Base-by-base conservation (phyloP, 2,888 invertebrate species). In the Troides aeacus region DNA sequence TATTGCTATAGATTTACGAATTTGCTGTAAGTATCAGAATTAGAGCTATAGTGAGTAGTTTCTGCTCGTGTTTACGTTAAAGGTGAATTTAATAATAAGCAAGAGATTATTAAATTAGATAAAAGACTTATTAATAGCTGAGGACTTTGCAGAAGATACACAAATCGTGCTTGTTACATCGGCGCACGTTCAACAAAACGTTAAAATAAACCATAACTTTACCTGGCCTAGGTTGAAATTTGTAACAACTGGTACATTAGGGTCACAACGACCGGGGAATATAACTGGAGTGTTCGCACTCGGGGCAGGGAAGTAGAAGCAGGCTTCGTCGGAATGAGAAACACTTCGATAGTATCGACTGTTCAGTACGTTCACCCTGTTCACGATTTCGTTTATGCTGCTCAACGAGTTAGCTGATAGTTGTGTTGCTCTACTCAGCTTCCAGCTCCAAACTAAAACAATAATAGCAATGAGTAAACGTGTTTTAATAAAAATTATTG, bases 241-340 rank as follows among this genome's bases (percentile, higher is more conserved):
- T 3, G 66, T 46, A 0, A 83, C 79, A n/a, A 79, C 84, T 12
- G 74, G 62, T 5, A 83, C 77, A 63, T 64, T 78, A 6, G 73
- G 68, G 21, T 83, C 77, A 46, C 84, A 84, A 58, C 78, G 80
- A 0, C 84, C 84, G 8, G 81, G 77, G 76, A 82, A 83, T 0
- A 72, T 64, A 5, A 81, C 77, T 0, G 81, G 75, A 7, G 79
- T 75, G 6, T 72, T 65, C 1, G 64, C 64, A 15, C 71, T 71
- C 0, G 77, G 73, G 0, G 66, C 72, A 0, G 81, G 82, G 64
- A 71, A 79, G 68, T 81, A 82, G 75, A 81, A 81, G 72, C 81
- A 76, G 23, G 75, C 78, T 3, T 71, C 57, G 15, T 76, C 76
- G 1, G 78, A 71, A 15, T 79, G 80, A 24, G 75, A 72, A 1